phyloP scores from a whole-genome alignment of 2,113 vertebrate species.

The Brachypodius melanocephalos region DNA sequence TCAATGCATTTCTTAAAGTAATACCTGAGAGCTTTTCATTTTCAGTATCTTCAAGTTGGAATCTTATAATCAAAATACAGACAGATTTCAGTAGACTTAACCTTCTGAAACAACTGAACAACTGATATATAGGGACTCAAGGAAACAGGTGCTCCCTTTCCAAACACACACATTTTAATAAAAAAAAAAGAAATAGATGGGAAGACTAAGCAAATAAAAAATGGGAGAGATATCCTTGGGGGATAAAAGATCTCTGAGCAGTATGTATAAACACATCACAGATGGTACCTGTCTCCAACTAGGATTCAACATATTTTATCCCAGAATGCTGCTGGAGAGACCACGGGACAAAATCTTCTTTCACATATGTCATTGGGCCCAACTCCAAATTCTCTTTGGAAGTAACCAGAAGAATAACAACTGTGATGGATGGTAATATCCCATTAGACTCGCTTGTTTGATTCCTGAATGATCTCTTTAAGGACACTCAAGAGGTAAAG shows the following conservation, averaged over 20 bases:
- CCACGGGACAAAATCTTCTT: conserved; percentile 28
- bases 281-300: conserved; percentile 50
- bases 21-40: neutral
- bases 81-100: neutral
- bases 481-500: conserved; percentile 21
- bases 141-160: neutral
- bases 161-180: conserved; percentile 9
- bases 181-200: neutral
- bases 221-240: neutral
- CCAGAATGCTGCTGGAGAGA: conserved; percentile 13
- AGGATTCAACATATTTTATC: conserved; percentile 26
- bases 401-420: conserved; percentile 56
- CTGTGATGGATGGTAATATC: conserved; percentile 30
- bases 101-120: neutral
- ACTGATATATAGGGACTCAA: neutral
- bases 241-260: conserved; percentile 32
- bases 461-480: conserved; percentile 49
- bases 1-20: neutral
- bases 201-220: conserved; percentile 15
- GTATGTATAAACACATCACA: conserved; percentile 28
- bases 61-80: neutral
- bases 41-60: neutral
- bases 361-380: conserved; percentile 32
- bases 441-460: conserved; percentile 54
- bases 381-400: conserved; percentile 20